Evolutionary conservation across 1,140 invertebrate genomes (phyloP).

Genomic region (Arion vulgaris): DNA sequence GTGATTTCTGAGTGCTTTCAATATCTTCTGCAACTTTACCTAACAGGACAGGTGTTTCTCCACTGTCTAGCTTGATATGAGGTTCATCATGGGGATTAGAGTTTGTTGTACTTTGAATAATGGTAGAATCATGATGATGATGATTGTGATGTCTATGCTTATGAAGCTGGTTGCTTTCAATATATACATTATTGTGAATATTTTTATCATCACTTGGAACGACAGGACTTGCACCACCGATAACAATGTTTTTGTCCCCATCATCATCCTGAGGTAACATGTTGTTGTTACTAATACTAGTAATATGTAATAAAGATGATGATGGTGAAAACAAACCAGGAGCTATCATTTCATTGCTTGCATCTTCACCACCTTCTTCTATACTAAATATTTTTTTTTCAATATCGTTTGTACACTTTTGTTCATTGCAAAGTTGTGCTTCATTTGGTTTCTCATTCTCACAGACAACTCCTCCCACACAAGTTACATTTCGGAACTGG

Average conservation of each 20-base stretch:
- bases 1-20: not conserved
- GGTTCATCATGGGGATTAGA: not conserved
- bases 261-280: not conserved
- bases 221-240: not conserved
- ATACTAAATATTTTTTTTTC: constrained; percentile 5
- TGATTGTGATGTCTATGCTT: not conserved
- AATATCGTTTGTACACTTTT: constrained; percentile 6
- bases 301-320: not conserved
- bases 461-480: constrained; percentile 50
- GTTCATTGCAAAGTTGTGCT: constrained; percentile 48
- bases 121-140: not conserved
- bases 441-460: constrained; percentile 50
- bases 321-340: not conserved
- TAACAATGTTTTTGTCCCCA: not conserved
- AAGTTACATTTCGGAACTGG: constrained; percentile 62
- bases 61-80: not conserved
- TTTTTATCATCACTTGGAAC: not conserved
- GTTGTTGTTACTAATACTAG: not conserved
- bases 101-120: not conserved
- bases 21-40: not conserved
- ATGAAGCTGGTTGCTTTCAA: not conserved
- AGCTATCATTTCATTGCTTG: not conserved
- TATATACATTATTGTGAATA: not conserved
- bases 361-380: not conserved
- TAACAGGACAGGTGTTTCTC: not conserved